These are phyloP conservation scores for Macrosiphum euphorbiae DNA, from an alignment of 2,888 invertebrate species.

Conservation along the genomic window DNA sequence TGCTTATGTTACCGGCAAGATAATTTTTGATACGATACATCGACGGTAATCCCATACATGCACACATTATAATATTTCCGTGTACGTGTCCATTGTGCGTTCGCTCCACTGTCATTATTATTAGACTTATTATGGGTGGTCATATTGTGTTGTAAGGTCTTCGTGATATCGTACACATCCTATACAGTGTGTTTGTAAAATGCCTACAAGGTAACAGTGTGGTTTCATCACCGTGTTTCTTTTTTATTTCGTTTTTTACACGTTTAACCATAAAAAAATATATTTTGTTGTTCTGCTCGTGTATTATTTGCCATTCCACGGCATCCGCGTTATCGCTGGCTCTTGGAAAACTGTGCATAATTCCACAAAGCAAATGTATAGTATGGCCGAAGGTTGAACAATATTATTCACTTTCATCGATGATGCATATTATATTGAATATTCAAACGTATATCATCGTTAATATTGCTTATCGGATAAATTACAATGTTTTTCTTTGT, in stretches of 20 bases:
- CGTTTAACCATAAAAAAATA: background rate
- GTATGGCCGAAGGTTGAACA: background rate
- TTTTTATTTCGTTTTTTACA: background rate
- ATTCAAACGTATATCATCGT: background rate
- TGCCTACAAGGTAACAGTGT: background rate
- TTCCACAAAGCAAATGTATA: background rate
- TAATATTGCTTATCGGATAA: background rate
- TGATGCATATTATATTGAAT: background rate
- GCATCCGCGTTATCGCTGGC: background rate
- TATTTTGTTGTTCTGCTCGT: background rate
- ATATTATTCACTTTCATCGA: background rate
- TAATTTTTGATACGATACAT: conserved; percentile 7
- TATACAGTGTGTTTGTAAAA: background rate
- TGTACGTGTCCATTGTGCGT: conserved; percentile 22
- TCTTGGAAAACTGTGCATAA: background rate
- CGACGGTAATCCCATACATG: background rate
- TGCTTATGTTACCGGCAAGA: background rate
- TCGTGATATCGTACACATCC: conserved; percentile 33
- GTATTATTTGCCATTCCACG: background rate
- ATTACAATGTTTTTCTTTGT: background rate
- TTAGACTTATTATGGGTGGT: background rate
- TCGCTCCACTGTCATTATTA: conserved; percentile 14
- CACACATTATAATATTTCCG: background rate
- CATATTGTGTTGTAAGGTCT: background rate
- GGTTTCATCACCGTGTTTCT: conserved; percentile 5